These are phyloP conservation scores for Altica lythri DNA, from an alignment of 2,888 invertebrate genomes.

Conservation along the genomic window DNA sequence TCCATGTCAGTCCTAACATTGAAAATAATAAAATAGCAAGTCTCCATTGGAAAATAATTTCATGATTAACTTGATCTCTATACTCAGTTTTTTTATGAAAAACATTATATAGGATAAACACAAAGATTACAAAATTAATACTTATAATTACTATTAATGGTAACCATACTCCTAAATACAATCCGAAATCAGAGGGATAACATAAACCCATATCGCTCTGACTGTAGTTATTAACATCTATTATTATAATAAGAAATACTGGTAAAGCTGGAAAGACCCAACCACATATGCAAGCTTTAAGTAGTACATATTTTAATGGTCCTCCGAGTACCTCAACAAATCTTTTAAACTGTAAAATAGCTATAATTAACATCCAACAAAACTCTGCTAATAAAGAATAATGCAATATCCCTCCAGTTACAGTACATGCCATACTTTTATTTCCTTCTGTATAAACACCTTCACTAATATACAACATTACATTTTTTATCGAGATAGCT, in stretches of 20 bases:
- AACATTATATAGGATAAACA: conserved; percentile 61
- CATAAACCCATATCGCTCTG: conserved; percentile 56
- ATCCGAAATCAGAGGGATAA: conserved; percentile 61
- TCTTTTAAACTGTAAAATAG: conserved; percentile 68
- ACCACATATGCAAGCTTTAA: conserved; percentile 67
- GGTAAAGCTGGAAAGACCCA: conserved; percentile 66
- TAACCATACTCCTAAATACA: conserved; percentile 63
- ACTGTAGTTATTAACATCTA: conserved; percentile 59
- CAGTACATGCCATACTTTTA: conserved; percentile 61
- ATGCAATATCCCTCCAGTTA: conserved; percentile 66
- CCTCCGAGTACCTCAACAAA: conserved; percentile 68
- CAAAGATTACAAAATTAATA: conserved; percentile 64
- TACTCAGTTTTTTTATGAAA: conserved; percentile 55
- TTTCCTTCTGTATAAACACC: conserved; percentile 51
- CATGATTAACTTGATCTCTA: conserved; percentile 40
- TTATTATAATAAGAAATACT: conserved; percentile 59
- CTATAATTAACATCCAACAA: conserved; percentile 75
- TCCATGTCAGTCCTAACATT: conserved; percentile 65
- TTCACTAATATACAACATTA: conserved; percentile 43
- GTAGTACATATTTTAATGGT: conserved; percentile 54
- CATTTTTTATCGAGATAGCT: conserved; percentile 48
- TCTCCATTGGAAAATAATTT: conserved; percentile 60
- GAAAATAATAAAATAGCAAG: conserved; percentile 66
- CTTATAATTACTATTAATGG: conserved; percentile 62
- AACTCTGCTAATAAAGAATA: conserved; percentile 71